Conservation (phyloP, 1,140 invertebrate species). For the Sycophaga agraensis region DNA sequence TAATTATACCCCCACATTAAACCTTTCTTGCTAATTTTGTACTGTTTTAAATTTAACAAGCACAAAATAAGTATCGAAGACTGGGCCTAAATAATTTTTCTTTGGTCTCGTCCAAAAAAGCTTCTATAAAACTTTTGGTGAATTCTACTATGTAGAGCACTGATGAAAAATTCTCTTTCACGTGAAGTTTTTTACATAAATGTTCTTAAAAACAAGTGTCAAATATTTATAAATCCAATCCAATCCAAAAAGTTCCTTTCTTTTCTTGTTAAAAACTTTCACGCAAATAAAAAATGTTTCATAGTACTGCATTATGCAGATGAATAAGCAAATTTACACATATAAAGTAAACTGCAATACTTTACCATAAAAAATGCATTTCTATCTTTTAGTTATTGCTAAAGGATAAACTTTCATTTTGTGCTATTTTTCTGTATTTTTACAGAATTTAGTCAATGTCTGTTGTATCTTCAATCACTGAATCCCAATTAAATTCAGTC, state of each 20-base stretch:
- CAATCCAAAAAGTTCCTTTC: neutral
- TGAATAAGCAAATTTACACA: constrained; percentile 12
- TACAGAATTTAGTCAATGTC: constrained; percentile 48
- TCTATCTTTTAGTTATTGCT: neutral
- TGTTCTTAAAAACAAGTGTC: neutral
- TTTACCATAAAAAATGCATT: constrained; percentile 16
- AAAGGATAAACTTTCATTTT: constrained; percentile 24
- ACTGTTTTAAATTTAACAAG: constrained; percentile 5
- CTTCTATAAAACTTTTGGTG: constrained; percentile 39
- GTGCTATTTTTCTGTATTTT: constrained; percentile 19
- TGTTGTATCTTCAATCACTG: constrained; percentile 72
- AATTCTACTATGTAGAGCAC: constrained; percentile 23
- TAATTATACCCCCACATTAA: neutral
- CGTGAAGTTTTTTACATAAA: neutral
- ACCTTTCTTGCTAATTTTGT: constrained; percentile 3
- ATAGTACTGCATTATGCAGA: constrained; percentile 17
- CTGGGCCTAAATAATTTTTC: constrained; percentile 41
- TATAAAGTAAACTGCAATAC: constrained; percentile 10
- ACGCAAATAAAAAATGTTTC: constrained; percentile 19
- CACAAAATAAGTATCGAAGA: constrained; percentile 31
- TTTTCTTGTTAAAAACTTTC: constrained; percentile 1
- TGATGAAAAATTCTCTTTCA: constrained; percentile 20
- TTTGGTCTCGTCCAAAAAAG: constrained; percentile 47
- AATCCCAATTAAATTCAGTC: constrained; percentile 85
- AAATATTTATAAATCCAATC: constrained; percentile 7